Conservation (phyloP, 2,113 vertebrate genomes). For the Tragelaphus buxtoni region DNA sequence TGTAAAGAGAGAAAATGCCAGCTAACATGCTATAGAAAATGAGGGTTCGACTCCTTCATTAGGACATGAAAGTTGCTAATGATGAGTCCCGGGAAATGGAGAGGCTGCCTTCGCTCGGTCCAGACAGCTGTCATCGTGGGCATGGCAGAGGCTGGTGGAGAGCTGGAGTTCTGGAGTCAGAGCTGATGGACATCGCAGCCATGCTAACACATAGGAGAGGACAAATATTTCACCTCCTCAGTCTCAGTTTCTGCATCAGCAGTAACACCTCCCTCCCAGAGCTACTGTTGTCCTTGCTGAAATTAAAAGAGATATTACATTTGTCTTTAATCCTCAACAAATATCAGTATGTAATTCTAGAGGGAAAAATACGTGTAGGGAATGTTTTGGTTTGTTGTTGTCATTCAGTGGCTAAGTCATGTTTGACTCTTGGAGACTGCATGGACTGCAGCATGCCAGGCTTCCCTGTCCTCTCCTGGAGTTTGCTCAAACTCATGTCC, state of each 20-base stretch:
- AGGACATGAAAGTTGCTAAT: not conserved
- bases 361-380: not conserved
- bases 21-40: conserved; percentile 11
- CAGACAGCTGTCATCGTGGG: not conserved
- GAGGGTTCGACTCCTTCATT: conserved; percentile 43
- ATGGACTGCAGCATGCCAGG: fast-evolving
- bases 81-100: not conserved
- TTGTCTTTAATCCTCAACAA: not conserved
- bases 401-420: not conserved
- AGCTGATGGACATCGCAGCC: not conserved
- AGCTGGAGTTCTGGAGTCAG: not conserved
- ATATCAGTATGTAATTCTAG: not conserved
- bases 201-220: not conserved
- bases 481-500: not conserved
- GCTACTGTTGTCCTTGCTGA: not conserved
- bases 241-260: not conserved
- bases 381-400: not conserved
- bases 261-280: not conserved
- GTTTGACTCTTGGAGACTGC: not conserved
- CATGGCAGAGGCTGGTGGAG: not conserved
- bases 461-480: not conserved
- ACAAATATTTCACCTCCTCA: no score
- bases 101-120: not conserved
- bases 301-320: not conserved
- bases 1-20: conserved; percentile 51